These are phyloP conservation scores for Eumaeus atala DNA, from an alignment of 1,140 invertebrate genomes.

Conservation along the genomic window DNA sequence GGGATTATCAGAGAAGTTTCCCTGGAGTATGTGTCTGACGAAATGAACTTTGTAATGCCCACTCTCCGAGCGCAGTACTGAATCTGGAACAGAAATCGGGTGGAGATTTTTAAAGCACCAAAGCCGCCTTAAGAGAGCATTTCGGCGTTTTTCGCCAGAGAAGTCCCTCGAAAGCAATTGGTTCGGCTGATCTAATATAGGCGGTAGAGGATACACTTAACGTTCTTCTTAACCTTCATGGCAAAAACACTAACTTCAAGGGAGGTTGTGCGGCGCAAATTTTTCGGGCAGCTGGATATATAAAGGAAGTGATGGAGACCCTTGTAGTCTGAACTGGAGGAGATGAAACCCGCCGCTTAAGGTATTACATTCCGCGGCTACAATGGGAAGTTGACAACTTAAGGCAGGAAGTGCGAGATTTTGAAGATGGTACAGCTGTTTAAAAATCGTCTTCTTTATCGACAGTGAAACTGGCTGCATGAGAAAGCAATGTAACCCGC, in stretches of 20 bases:
- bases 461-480: not conserved
- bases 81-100: too few relatives aligned
- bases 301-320: not conserved
- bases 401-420: not conserved
- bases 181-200: too few relatives aligned
- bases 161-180: too few relatives aligned
- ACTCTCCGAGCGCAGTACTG: too few relatives aligned
- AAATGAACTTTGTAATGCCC: too few relatives aligned
- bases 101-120: too few relatives aligned
- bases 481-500: not conserved
- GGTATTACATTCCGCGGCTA: not conserved
- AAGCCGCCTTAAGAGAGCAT: too few relatives aligned
- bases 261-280: not conserved
- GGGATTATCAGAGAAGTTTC: too few relatives aligned
- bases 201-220: not conserved
- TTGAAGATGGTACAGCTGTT: too few relatives aligned
- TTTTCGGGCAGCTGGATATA: not conserved
- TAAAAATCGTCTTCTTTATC: not conserved
- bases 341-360: not conserved
- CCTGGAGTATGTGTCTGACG: too few relatives aligned
- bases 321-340: not conserved
- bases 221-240: not conserved
- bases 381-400: not conserved
- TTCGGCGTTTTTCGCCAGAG: too few relatives aligned
- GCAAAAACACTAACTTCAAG: slow-evolving; percentile 1